A percentile compares a stretch with the other conserved stretches of the same genome.
Evolutionary conservation across 2,888 invertebrate genomes (phyloP).

Genomic region (Nymphalis polychloros): DNA sequence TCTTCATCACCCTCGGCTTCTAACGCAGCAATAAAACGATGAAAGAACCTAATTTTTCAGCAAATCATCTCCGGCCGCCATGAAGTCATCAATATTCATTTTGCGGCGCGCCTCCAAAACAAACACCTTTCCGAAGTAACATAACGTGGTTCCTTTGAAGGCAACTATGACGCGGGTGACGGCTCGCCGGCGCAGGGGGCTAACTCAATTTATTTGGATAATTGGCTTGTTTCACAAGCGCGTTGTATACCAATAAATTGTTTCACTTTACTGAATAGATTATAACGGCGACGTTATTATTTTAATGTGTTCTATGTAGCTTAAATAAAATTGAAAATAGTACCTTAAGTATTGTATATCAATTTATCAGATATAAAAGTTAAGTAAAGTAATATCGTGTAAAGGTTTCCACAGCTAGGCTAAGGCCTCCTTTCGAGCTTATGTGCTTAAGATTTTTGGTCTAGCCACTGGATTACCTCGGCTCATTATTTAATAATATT

Average conservation of each 20-base stretch:
- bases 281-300: constrained; percentile 43
- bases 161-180: constrained; percentile 60
- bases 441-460: too few relatives aligned
- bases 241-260: constrained; percentile 55
- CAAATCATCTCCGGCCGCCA: constrained; percentile 79
- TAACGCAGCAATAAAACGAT: constrained; percentile 77
- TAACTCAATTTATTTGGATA: constrained; percentile 71
- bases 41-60: constrained; percentile 81
- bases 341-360: background rate
- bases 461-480: too few relatives aligned
- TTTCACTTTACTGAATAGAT: constrained; percentile 45
- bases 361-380: too few relatives aligned
- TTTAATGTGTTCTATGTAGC: constrained; percentile 16
- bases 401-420: too few relatives aligned
- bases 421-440: too few relatives aligned
- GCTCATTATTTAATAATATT: too few relatives aligned
- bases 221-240: constrained; percentile 73
- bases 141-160: constrained; percentile 69
- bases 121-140: constrained; percentile 74
- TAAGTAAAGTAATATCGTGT: too few relatives aligned
- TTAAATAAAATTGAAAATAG: too few relatives aligned
- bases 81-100: constrained; percentile 82
- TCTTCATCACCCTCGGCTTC: constrained; percentile 73
- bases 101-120: constrained; percentile 77
- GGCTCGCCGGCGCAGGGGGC: constrained; percentile 46